Percentiles rank a stretch among this genome's conserved stretches.
Conservation (phyloP, 2,888 invertebrate genomes). For the Ormyrus thymus region DNA sequence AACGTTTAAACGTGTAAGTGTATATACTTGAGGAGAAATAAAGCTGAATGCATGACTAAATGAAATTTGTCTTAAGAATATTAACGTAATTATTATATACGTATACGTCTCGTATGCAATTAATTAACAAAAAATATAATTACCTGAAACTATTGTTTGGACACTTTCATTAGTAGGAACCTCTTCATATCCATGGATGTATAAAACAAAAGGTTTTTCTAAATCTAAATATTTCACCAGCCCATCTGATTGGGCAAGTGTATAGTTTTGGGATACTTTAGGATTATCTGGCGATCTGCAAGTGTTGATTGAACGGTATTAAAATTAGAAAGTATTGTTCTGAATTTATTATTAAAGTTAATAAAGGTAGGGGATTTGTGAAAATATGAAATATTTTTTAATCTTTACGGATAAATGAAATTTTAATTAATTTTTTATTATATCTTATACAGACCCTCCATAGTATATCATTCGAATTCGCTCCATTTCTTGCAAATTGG, state of each 20-base stretch:
- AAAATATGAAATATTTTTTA: background rate
- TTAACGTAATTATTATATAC: too few species aligned
- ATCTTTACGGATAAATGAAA: background rate
- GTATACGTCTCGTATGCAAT: background rate
- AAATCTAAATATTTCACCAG: constrained; percentile 56
- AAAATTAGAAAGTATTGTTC: too few species aligned
- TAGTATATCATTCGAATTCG: constrained; percentile 35
- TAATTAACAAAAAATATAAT: background rate
- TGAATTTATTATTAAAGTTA: background rate
- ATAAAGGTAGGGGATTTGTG: background rate
- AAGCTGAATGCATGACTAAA: too few species aligned
- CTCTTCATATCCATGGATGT: constrained; percentile 62
- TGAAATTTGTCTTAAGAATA: too few species aligned
- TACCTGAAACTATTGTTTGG: constrained; percentile 60
- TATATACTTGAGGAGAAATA: too few species aligned
- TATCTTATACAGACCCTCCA: constrained; percentile 15
- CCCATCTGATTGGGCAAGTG: constrained; percentile 26
- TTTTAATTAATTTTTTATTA: background rate
- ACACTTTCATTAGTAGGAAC: constrained; percentile 60
- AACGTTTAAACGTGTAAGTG: too few species aligned
- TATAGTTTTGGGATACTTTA: background rate
- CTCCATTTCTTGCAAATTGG: background rate
- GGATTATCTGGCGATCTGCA: constrained; percentile 14
- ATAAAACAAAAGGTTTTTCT: constrained; percentile 59
- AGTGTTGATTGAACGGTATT: background rate